These are phyloP conservation scores for Cardinalis cardinalis DNA, from an alignment of 2,113 vertebrate genomes.

Conservation along the genomic window DNA sequence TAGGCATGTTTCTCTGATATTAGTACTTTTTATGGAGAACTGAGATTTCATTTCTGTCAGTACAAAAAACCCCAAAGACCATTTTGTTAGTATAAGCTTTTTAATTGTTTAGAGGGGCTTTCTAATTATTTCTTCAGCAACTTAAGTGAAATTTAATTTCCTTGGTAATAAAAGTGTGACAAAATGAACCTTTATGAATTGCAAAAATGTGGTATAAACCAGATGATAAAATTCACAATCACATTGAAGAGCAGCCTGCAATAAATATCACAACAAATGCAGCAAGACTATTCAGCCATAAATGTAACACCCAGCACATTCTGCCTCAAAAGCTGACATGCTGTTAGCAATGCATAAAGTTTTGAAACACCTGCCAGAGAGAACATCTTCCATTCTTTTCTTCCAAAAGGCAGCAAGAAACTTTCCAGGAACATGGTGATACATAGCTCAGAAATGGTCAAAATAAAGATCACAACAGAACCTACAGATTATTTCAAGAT, in stretches of 20 bases:
- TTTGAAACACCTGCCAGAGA: neutral
- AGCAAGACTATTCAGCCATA: neutral
- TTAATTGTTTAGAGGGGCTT: neutral
- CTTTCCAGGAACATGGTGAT: neutral
- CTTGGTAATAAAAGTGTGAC: constrained; percentile 31
- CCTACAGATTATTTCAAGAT: neutral
- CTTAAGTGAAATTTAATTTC: constrained; percentile 60
- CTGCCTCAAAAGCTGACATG: neutral
- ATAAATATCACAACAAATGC: neutral
- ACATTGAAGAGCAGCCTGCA: neutral
- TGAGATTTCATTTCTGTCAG: constrained; percentile 47
- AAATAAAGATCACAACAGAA: neutral
- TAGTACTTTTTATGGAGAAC: constrained; percentile 21
- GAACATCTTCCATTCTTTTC: neutral
- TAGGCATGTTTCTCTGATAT: neutral
- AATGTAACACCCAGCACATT: neutral
- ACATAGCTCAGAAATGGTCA: neutral
- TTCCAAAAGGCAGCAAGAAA: neutral
- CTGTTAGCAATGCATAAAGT: neutral
- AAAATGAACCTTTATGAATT: neutral
- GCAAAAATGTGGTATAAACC: constrained; percentile 19
- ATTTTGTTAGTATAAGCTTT: constrained; percentile 42
- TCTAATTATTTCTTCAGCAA: constrained; percentile 33
- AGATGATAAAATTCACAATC: neutral
- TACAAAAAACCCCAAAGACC: neutral